A percentile compares a stretch with the other conserved stretches of the same genome.
Conservation (phyloP, 1,140 invertebrate species). For the Hypothenemus hampei region DNA sequence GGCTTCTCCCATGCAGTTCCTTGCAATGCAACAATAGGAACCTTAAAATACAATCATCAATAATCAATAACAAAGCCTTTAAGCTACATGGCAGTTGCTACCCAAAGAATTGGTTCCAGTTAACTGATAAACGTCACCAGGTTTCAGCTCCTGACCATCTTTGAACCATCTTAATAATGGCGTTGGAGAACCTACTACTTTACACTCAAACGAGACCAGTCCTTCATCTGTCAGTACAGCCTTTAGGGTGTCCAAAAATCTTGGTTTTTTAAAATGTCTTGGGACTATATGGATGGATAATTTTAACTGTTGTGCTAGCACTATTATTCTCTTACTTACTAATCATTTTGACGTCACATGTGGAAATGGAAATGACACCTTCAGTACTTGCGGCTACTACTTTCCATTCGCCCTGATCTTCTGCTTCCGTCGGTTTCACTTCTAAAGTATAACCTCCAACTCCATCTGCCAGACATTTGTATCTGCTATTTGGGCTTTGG, state of each 20-base stretch:
- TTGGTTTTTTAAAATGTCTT: conserved; percentile 81
- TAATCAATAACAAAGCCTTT: not conserved
- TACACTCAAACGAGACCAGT: conserved; percentile 87
- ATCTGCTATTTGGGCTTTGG: conserved; percentile 51
- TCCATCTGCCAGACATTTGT: conserved; percentile 72
- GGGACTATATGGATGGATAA: conserved; percentile 57
- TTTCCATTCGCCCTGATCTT: conserved; percentile 85
- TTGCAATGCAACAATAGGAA: conserved; percentile 86
- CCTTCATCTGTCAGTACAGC: conserved; percentile 86
- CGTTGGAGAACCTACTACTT: conserved; percentile 86
- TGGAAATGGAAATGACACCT: conserved; percentile 67
- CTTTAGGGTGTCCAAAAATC: conserved; percentile 83
- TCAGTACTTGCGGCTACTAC: conserved; percentile 70
- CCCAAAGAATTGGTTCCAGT: conserved; percentile 68
- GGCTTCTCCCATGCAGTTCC: conserved; percentile 87
- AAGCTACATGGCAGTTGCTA: not conserved
- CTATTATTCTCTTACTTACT: conserved; percentile 49
- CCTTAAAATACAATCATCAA: conserved; percentile 51
- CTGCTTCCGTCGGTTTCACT: conserved; percentile 65
- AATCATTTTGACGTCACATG: conserved; percentile 66
- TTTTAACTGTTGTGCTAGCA: not conserved
- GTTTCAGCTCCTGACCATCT: conserved; percentile 84
- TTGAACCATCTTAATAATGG: conserved; percentile 84
- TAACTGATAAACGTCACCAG: conserved; percentile 86
- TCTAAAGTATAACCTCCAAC: conserved; percentile 72